phyloP scores from a whole-genome alignment of 2,797 vertebrate species.

The Luscinia luscinia region DNA sequence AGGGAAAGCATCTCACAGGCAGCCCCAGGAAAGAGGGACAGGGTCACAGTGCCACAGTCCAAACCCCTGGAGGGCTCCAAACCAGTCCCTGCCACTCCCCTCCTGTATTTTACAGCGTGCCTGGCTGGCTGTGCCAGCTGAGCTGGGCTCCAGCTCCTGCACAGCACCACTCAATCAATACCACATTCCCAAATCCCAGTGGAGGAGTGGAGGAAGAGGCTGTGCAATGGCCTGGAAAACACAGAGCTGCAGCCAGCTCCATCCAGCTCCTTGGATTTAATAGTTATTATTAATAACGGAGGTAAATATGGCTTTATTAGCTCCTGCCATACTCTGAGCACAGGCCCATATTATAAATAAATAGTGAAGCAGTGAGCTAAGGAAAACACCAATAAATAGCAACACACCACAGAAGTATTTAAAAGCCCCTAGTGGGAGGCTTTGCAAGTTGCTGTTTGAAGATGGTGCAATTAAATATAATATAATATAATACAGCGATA shows the following conservation, averaged over 20 bases:
- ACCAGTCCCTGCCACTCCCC: background rate
- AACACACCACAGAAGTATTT: slow-evolving; percentile 29
- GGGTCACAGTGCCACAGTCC: background rate
- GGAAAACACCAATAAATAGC: slow-evolving; percentile 51
- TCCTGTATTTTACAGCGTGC: background rate
- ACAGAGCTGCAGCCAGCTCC: background rate
- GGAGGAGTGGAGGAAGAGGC: background rate
- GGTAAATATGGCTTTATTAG: slow-evolving; percentile 50
- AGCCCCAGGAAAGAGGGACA: background rate
- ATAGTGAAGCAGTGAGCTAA: slow-evolving; percentile 41
- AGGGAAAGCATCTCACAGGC: background rate
- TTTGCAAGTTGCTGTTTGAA: slow-evolving; percentile 34
- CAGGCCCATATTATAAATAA: slow-evolving; percentile 21
- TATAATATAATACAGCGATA: background rate
- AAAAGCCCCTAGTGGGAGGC: slow-evolving; percentile 53
- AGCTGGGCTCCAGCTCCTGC: background rate
- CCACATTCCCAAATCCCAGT: background rate
- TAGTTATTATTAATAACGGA: background rate
- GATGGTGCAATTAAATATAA: slow-evolving; percentile 42
- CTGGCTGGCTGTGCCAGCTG: background rate
- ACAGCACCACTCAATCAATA: background rate
- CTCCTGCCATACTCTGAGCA: slow-evolving; percentile 24
- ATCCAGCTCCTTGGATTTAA: slow-evolving; percentile 15
- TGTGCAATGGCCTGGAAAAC: slow-evolving; percentile 1
- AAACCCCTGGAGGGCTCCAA: background rate